Base-by-base conservation (phyloP, 2,888 invertebrate species). In the Archips crataeganus region DNA sequence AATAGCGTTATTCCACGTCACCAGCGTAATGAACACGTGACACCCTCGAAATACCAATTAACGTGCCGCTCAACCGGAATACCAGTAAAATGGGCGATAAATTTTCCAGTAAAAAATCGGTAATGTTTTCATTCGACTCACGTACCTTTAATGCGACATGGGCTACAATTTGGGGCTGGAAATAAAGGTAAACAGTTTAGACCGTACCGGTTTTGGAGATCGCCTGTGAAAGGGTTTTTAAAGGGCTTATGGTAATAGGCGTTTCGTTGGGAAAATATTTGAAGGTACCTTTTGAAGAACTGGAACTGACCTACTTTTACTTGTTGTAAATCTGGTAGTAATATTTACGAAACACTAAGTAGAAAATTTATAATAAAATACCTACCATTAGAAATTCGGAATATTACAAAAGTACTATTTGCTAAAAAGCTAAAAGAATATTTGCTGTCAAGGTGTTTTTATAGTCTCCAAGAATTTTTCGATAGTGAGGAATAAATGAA, bases 121-220 rank as follows among this genome's bases (percentile, higher is more conserved):
- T 47, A 64, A 62, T 67, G 54, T 62, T 62, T 57, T 72, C 62
- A 72, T 67, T 72, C 72, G 11, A 4, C 57, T 36, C 72, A 72
- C 72, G 72, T 72, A 59, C 42, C 45, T 42, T 68, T 72, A 72
- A 72, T 62, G 57, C 47, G 72, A 47, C 72, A 60, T 34, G 39
- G 66, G 72, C 60, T 39, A 68, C 67, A 68, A 68, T 72, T 68
- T 63, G 67, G 57, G 72, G 36, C 34, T 47, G 66, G 42, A 59
- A 67, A 72, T 68, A 47, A 63, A 62, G 32, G 67, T 72, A 68
- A 63, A 72, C 68, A 72, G 57, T 63, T 68, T 63, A 63, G 36
- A 45, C 36, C 6, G 42, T 32, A 34, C 64, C 34, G 64, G 64
- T 63, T 57, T 72, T 57, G 9, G 72, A 57, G 67, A 63, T 72